Evolutionary conservation across 2,113 vertebrate species (phyloP).

Genomic region (Urocitellus parryii): DNA sequence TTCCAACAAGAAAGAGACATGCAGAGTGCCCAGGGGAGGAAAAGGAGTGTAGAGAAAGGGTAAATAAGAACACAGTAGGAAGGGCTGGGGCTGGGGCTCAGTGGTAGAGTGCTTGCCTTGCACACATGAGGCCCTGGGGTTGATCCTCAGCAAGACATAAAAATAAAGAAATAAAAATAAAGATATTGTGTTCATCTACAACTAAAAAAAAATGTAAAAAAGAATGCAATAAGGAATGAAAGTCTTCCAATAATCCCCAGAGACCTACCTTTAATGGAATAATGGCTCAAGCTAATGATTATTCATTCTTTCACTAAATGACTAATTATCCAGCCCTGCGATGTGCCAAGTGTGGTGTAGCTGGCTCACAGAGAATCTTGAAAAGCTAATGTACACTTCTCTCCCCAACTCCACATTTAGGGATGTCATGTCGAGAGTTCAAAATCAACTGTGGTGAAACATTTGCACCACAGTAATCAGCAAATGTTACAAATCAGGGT

Average conservation of each 20-base stretch:
- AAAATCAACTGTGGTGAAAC: too few relatives aligned
- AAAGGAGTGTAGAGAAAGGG: not conserved
- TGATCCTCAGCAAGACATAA: too few relatives aligned
- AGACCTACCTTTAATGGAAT: not conserved
- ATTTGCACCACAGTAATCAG: not conserved
- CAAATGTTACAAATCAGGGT: not conserved
- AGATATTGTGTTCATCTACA: too few relatives aligned
- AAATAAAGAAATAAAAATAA: too few relatives aligned
- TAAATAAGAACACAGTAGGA: not conserved
- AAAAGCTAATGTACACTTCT: not conserved
- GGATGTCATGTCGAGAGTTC: not conserved
- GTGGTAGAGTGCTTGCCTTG: too few relatives aligned
- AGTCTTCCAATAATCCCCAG: not conserved
- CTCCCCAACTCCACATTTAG: not conserved
- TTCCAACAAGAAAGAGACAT: not conserved
- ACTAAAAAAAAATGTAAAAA: too few relatives aligned
- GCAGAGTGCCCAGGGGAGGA: not conserved
- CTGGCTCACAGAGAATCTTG: too few relatives aligned
- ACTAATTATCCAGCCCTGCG: not conserved
- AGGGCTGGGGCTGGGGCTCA: too few relatives aligned
- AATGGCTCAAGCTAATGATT: not conserved
- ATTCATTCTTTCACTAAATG: not conserved
- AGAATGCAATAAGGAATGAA: not conserved
- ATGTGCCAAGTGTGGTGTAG: not conserved
- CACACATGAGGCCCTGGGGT: too few relatives aligned